Evolutionary conservation across 2,888 invertebrate species (phyloP).

Genomic region (Colostygia pectinataria): DNA sequence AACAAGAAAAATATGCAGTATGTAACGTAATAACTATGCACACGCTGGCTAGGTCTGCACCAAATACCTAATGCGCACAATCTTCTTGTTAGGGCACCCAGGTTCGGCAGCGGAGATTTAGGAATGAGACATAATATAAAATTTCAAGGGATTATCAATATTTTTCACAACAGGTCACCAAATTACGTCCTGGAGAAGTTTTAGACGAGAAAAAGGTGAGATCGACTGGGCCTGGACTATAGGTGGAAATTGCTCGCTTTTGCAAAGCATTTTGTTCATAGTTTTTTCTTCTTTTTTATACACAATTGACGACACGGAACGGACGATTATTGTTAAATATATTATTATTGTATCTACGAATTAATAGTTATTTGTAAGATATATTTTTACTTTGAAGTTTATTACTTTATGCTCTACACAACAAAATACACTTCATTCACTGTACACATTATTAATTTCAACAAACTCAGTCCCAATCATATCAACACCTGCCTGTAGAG

Average conservation of each 20-base stretch:
- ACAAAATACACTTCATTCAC: not conserved
- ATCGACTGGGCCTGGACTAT: slow-evolving; percentile 78
- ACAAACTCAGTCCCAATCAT: slow-evolving; percentile 6
- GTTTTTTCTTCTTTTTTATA: slow-evolving; percentile 52
- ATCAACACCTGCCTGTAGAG: slow-evolving; percentile 9
- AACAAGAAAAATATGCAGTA: slow-evolving; percentile 65
- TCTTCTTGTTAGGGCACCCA: slow-evolving; percentile 52
- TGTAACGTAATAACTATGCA: slow-evolving; percentile 77
- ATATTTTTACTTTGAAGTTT: not conserved
- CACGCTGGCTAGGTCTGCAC: slow-evolving; percentile 70
- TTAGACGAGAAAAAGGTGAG: slow-evolving; percentile 97
- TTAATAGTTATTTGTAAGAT: not conserved
- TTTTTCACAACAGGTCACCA: slow-evolving; percentile 88
- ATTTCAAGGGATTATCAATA: slow-evolving; percentile 66
- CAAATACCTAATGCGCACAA: slow-evolving; percentile 58
- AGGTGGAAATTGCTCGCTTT: slow-evolving; percentile 81
- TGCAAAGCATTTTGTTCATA: slow-evolving; percentile 77
- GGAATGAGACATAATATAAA: slow-evolving; percentile 52
- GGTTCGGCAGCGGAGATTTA: slow-evolving; percentile 79
- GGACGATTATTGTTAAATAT: slow-evolving; percentile 36
- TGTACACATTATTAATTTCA: slow-evolving; percentile 5
- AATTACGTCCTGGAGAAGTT: slow-evolving; percentile 97
- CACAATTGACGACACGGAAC: slow-evolving; percentile 50
- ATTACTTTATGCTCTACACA: slow-evolving; percentile 11
- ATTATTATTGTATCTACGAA: not conserved